phyloP scores from a whole-genome alignment of 2,888 invertebrate species.

The Nomada ferruginata region DNA sequence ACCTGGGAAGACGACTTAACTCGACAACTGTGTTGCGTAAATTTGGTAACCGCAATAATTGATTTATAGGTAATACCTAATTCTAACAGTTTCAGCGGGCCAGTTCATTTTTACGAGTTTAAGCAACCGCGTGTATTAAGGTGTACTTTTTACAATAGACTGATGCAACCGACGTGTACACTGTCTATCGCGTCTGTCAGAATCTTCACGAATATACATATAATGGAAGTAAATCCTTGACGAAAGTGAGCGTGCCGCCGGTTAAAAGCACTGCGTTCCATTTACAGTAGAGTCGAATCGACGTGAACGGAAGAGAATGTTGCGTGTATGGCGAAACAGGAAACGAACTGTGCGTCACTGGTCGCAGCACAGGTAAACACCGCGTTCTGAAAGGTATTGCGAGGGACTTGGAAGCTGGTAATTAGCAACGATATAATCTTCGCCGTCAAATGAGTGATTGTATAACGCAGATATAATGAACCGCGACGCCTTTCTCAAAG shows the following conservation, averaged over 20 bases:
- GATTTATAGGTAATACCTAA: too few relatives aligned
- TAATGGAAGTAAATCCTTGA: not conserved
- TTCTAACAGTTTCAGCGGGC: too few relatives aligned
- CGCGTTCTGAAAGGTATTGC: not conserved
- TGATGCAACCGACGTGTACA: too few relatives aligned
- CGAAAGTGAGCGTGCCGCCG: not conserved
- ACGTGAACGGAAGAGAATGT: slow-evolving; percentile 21
- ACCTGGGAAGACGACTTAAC: too few relatives aligned
- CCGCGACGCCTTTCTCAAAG: not conserved
- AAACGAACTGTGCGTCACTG: not conserved
- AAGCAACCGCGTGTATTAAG: too few relatives aligned
- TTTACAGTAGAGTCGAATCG: not conserved
- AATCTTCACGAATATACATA: not conserved
- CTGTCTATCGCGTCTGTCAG: not conserved
- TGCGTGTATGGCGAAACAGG: slow-evolving; percentile 24
- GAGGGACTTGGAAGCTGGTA: not conserved
- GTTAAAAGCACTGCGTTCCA: not conserved
- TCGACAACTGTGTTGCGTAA: too few relatives aligned
- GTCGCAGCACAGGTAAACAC: slow-evolving; percentile 12
- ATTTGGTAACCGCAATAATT: too few relatives aligned
- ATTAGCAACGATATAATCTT: slow-evolving; percentile 10
- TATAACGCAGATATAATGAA: not conserved
- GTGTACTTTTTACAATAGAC: too few relatives aligned
- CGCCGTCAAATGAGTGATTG: not conserved
- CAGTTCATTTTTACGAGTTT: too few relatives aligned